A percentile compares a stretch with the other conserved stretches of the same genome.
phyloP scores from a whole-genome alignment of 1,140 invertebrate species.

The Rhagoletis pomonella region DNA sequence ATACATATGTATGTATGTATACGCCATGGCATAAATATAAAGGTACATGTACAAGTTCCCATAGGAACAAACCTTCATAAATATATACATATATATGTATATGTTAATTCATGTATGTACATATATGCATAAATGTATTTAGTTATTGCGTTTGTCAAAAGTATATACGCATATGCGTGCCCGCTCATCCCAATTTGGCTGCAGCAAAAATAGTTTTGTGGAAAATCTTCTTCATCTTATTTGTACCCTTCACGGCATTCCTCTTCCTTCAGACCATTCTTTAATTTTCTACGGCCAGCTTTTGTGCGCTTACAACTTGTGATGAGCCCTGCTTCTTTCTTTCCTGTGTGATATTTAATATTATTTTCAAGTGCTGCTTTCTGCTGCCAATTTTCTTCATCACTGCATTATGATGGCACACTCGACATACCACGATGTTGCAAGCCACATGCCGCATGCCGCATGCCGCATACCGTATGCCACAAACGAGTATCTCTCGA shows the following conservation, averaged over 20 bases:
- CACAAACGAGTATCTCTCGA: background rate
- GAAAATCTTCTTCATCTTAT: background rate
- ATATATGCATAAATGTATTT: background rate
- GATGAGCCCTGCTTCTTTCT: background rate
- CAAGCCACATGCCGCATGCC: constrained; percentile 34
- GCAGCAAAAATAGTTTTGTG: background rate
- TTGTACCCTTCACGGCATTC: background rate
- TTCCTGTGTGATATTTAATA: constrained; percentile 26
- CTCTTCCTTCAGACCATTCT: background rate
- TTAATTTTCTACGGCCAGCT: background rate
- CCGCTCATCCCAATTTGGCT: background rate
- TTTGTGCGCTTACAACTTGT: background rate
- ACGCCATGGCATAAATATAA: background rate
- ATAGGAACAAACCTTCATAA: background rate
- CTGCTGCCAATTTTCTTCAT: constrained; percentile 47
- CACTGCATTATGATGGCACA: constrained; percentile 42
- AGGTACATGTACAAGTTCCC: background rate
- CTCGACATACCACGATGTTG: constrained; percentile 40
- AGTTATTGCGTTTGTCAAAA: background rate
- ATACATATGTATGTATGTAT: no score
- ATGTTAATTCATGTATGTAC: background rate
- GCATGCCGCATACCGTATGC: background rate
- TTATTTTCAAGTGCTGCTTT: constrained; percentile 45
- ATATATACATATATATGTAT: background rate
- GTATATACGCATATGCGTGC: background rate